Evolutionary conservation across 2,113 vertebrate species (phyloP).

Genomic region (Sinocyclocheilus maitianheensis): DNA sequence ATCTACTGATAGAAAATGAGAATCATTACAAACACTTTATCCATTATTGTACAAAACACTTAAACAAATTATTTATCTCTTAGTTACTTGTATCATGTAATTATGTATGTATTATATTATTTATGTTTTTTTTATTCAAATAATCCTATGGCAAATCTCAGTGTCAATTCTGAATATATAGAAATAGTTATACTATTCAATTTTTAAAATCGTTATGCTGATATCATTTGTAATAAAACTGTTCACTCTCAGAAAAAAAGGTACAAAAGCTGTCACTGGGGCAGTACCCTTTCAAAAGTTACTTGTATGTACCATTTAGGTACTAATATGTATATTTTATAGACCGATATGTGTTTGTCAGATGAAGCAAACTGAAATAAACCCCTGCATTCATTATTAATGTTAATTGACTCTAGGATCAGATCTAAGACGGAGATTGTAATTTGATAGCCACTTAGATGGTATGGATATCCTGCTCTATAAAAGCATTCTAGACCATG

Average conservation of each 20-base stretch:
- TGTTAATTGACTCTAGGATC: conserved; percentile 75
- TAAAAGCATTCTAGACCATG: neutral
- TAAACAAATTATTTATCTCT: neutral
- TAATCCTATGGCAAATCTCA: no score
- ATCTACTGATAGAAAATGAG: neutral
- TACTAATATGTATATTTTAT: no score
- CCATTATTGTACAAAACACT: neutral
- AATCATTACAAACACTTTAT: neutral
- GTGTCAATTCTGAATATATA: no score
- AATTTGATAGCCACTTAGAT: conserved; percentile 70
- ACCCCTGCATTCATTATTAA: conserved; percentile 76
- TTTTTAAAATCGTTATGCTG: no score
- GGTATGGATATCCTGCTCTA: conserved; percentile 54
- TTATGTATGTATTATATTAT: no score
- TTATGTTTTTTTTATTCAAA: no score
- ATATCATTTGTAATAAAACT: no score
- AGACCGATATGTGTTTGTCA: conserved; percentile 30
- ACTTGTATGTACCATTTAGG: no score
- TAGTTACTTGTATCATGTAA: neutral
- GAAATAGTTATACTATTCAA: no score
- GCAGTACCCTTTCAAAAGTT: no score
- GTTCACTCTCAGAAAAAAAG: no score
- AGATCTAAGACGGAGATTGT: conserved; percentile 73
- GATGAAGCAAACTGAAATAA: conserved; percentile 48
- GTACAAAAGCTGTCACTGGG: no score